Evolutionary conservation across 2,797 vertebrate genomes (phyloP), one percentile per base, ranked within the genome.

Genomic region (Typhlichthys subterraneus): DNA sequence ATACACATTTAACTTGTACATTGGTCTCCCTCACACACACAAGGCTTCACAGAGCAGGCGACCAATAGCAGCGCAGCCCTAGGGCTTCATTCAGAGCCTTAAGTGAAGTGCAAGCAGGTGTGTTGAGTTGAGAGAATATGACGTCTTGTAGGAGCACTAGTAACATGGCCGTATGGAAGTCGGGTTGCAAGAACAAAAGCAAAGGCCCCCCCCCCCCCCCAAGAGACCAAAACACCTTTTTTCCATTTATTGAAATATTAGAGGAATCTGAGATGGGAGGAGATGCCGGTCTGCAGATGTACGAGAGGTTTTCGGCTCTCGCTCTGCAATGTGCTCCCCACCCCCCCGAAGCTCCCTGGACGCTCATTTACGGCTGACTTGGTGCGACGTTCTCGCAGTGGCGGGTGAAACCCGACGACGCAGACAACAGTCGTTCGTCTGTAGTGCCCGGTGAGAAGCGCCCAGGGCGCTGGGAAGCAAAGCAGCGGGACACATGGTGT

Each of bases 391-490:
- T 70, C 72, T 67, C 45, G 65, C 52, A 15, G 52, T 45, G 50
- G 58, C 17, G 56, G 45, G 67, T 58, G 61, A 63, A 63, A 59
- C 23, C 12, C 53, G 63, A 45, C 65, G 14, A 61, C 50, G 1
- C 52, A 66, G 67, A 72, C 72, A 0, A 29, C 9, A 38, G 65
- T 73, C 77, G 53, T 72, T 46, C 53, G 57, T 47, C 51, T 63
- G 68, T 61, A 65, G 33, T 1, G 33, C 33, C 3, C 33, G 33
- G 33, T 65, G 78, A 67, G 72, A 73, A 72, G 73, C 0, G 78
- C 86, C 77, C 17, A 63, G 73, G 84, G 84, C 78, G 5, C 38
- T 13, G 63, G 71, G 69, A 79, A 70, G 65, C 75, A 81, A 80
- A 64, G 46, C 46, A 4, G 9, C 23, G 60, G 53, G 57, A 31